phyloP scores from a whole-genome alignment of 2,113 vertebrate genomes.

The Ammodytes dubius region DNA sequence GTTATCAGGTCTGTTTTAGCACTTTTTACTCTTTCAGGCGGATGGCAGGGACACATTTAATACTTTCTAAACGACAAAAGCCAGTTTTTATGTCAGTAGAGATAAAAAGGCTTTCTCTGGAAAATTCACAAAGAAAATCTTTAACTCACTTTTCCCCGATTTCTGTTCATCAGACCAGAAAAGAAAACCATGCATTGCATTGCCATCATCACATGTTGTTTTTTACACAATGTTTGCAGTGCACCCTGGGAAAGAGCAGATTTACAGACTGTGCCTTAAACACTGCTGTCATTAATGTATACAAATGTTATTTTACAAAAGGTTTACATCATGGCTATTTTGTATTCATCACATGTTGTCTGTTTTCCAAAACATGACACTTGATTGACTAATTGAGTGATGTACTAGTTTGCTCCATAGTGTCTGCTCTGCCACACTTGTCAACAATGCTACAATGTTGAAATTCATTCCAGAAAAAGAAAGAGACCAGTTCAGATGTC shows the following conservation, averaged over 20 bases:
- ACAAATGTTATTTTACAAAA: slow-evolving; percentile 28
- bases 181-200: not conserved
- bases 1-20: slow-evolving; percentile 40
- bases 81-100: not conserved
- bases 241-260: slow-evolving; percentile 34
- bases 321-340: slow-evolving; percentile 44
- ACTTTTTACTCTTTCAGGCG: slow-evolving; percentile 47
- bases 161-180: slow-evolving; percentile 19
- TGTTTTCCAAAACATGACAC: slow-evolving; percentile 38
- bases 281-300: slow-evolving; percentile 52
- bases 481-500: slow-evolving; percentile 11
- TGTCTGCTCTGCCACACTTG: not conserved
- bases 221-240: not conserved
- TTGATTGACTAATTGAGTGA: not conserved
- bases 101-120: not conserved
- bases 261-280: slow-evolving; percentile 79
- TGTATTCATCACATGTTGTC: slow-evolving; percentile 13
- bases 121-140: not conserved
- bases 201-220: slow-evolving; percentile 10
- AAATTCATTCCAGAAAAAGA: slow-evolving; percentile 34
- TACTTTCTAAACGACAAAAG: slow-evolving; percentile 12
- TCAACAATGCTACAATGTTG: not conserved
- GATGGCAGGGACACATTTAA: slow-evolving; percentile 33
- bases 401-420: not conserved
- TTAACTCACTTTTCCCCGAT: not conserved